These are phyloP conservation scores for Scopus umbretta DNA, from an alignment of 2,113 vertebrate genomes.

Conservation along the genomic window DNA sequence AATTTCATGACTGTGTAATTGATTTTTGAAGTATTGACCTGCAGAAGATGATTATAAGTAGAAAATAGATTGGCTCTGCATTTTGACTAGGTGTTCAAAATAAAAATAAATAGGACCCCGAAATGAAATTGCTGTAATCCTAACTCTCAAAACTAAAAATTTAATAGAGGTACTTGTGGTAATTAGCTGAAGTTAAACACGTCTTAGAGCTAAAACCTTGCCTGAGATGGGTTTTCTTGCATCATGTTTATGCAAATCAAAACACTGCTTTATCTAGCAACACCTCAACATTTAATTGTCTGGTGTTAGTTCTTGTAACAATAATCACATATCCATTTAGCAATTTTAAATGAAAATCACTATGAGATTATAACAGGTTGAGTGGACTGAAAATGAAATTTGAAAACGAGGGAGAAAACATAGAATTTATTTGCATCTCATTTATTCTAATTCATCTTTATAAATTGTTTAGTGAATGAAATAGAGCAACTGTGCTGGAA, in stretches of 20 bases:
- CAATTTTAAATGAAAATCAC: slow-evolving; percentile 84
- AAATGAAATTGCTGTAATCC: slow-evolving; percentile 69
- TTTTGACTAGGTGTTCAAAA: slow-evolving; percentile 67
- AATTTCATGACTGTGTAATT: slow-evolving; percentile 68
- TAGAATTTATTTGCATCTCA: slow-evolving; percentile 80
- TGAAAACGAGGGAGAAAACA: slow-evolving; percentile 76
- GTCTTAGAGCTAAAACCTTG: slow-evolving; percentile 71
- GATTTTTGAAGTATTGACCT: slow-evolving; percentile 70
- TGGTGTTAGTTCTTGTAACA: slow-evolving; percentile 82
- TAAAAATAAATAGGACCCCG: slow-evolving; percentile 66
- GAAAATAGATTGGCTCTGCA: slow-evolving; percentile 54
- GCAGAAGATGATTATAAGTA: slow-evolving; percentile 65
- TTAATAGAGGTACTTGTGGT: slow-evolving; percentile 71
- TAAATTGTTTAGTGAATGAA: slow-evolving; percentile 64
- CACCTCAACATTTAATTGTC: slow-evolving; percentile 85
- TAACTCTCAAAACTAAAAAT: slow-evolving; percentile 67
- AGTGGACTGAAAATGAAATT: slow-evolving; percentile 84
- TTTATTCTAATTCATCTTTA: slow-evolving; percentile 71
- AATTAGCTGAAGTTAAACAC: slow-evolving; percentile 77
- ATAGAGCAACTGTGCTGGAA: not conserved
- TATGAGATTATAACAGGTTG: slow-evolving; percentile 82
- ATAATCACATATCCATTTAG: slow-evolving; percentile 83
- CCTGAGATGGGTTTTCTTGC: slow-evolving; percentile 73
- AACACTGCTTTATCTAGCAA: slow-evolving; percentile 80
- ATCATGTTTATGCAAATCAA: slow-evolving; percentile 81